Conservation (phyloP, 2,797 vertebrate genomes). For the Leuciscus waleckii region DNA sequence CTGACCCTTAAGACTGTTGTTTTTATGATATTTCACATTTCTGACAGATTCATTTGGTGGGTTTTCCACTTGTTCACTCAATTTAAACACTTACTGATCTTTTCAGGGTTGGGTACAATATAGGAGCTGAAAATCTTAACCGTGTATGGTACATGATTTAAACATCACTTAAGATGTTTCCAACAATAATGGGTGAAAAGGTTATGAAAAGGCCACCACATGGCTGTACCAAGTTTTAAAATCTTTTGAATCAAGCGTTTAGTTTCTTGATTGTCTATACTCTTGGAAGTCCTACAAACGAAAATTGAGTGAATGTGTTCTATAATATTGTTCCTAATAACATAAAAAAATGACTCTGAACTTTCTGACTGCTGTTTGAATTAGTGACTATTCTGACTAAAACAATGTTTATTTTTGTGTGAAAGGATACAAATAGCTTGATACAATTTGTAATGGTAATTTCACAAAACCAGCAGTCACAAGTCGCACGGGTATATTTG, state of each 20-base stretch:
- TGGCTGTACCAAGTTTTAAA: neutral
- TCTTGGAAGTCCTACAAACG: neutral
- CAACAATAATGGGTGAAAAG: too few relatives aligned
- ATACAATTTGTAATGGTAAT: too few relatives aligned
- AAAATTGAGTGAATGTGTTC: neutral
- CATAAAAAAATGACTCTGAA: too few relatives aligned
- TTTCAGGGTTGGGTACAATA: neutral
- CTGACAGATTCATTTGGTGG: neutral
- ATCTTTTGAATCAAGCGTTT: too few relatives aligned
- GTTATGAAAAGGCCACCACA: neutral
- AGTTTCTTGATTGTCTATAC: too few relatives aligned
- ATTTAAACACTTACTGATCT: neutral
- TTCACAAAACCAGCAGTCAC: too few relatives aligned
- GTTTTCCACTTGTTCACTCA: neutral
- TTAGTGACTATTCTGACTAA: too few relatives aligned
- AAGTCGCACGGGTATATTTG: too few relatives aligned
- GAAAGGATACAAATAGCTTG: too few relatives aligned
- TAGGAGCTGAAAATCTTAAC: neutral
- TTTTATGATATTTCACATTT: neutral
- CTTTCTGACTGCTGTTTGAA: too few relatives aligned
- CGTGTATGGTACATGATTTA: neutral
- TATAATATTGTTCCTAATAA: too few relatives aligned
- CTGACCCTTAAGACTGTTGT: conserved; percentile 4
- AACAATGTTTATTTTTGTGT: too few relatives aligned
- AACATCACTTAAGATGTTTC: neutral